Evolutionary conservation across 2,797 vertebrate species (phyloP), one percentile per base, ranked within the genome.

Genomic region (Pogoniulus pusillus): DNA sequence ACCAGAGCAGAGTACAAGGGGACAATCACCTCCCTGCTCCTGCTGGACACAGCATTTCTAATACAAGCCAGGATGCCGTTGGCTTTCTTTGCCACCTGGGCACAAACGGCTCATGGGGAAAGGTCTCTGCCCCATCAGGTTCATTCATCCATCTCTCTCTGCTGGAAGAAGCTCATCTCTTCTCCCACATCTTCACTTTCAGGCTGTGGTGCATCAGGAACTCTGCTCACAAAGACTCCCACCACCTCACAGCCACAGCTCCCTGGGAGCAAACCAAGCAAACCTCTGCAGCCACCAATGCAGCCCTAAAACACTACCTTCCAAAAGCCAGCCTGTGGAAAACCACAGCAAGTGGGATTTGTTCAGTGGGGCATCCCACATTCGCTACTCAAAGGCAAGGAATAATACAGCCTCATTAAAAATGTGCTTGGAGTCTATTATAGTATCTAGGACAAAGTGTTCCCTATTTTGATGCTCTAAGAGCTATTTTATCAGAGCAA

Each of bases 371-470:
- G 77, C 82, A 93, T 87, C 92, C 93, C 92, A 92, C 89, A 16
- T 26, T 69, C 15, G 8, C 85, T 63, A 66, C 70, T 78, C 15
- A 3, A 20, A 89, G 85, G 90, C 70, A 75, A 45, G 80, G 89
- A 90, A 94, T 78, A 83, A 94, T 22, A 62, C 4, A 7, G 13
- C 19, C 93, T 92, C 83, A 82, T 95, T 94, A 92, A 83, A 91
- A 79, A 68, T 8, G 17, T 64, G 90, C 77, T 12, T 43, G 5
- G 9, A 85, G 86, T 87, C 92, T 95, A 91, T 95, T 95, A 70
- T 17, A 20, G 91, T 89, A 95, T 93, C 93, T 94, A 83, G 94
- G 93, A 95, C 91, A 86, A 91, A 90, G 65, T 17, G 85, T 94
- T 95, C 92, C 85, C 85, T 92, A 8, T 88, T 95, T 88, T 91